phyloP scores from a whole-genome alignment of 2,797 vertebrate genomes.

The Borostomias antarcticus region DNA sequence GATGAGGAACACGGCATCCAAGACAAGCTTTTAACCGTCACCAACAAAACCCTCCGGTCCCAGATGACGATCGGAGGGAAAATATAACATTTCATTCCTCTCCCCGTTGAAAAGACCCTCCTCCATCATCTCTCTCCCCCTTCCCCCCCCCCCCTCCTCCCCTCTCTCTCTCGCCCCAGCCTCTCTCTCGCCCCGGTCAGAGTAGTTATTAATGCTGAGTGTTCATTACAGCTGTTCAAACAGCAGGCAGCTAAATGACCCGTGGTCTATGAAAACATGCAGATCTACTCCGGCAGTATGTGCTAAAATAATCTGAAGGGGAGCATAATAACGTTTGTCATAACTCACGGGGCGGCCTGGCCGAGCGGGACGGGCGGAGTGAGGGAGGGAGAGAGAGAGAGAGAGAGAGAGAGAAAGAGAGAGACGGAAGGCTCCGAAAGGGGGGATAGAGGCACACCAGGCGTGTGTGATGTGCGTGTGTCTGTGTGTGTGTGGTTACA shows the following conservation, averaged over 20 bases:
- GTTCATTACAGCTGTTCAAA: conserved; percentile 85
- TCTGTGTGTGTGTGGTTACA: conserved; percentile 47
- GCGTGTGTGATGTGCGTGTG: conserved; percentile 11
- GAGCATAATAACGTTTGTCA: conserved; percentile 75
- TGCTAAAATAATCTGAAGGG: conserved; percentile 81
- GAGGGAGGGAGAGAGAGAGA: conserved; percentile 32
- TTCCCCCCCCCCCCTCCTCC: conserved; percentile 1
- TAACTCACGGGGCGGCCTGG: conserved; percentile 68
- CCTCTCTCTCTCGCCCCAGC: conserved; percentile 14
- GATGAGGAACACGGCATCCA: neutral
- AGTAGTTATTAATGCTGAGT: conserved; percentile 74
- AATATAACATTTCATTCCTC: neutral
- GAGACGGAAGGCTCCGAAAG: neutral
- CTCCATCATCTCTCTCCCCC: conserved; percentile 3
- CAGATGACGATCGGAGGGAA: too few relatives aligned
- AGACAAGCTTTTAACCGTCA: neutral
- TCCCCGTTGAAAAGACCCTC: neutral
- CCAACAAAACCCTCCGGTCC: too few relatives aligned
- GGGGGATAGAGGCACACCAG: conserved; percentile 1
- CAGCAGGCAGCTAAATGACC: conserved; percentile 83
- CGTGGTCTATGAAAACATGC: conserved; percentile 84
- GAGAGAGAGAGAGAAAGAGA: conserved; percentile 29
- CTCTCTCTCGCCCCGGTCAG: conserved; percentile 27
- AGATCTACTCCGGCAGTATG: conserved; percentile 76
- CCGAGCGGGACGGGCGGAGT: conserved; percentile 12